A percentile compares a stretch with the other conserved stretches of the same genome.
phyloP scores from a whole-genome alignment of 2,797 vertebrate genomes.

The Poeciliopsis infans region DNA sequence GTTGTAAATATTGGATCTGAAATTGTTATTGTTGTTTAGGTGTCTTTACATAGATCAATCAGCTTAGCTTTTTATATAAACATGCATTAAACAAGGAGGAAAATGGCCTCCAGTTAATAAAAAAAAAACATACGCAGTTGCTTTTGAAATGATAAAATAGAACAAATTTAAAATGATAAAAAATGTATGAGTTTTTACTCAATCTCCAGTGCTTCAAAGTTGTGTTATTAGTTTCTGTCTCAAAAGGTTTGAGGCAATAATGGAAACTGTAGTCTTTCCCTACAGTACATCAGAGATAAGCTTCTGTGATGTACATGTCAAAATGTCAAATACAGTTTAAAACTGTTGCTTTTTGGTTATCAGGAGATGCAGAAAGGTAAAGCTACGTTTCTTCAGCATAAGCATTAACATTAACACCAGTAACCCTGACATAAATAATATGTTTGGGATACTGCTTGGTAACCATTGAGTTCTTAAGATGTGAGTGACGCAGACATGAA shows the following conservation, averaged over 20 bases:
- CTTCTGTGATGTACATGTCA: neutral
- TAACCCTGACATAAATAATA: neutral
- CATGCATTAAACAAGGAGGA: neutral
- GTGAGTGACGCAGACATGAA: neutral
- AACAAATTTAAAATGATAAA: too few relatives aligned
- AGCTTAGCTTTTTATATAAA: neutral
- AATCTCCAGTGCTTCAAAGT: neutral
- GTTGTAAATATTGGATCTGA: neutral
- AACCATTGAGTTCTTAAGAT: neutral
- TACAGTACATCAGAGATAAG: neutral
- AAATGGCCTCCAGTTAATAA: neutral
- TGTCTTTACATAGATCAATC: neutral
- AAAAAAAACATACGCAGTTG: neutral
- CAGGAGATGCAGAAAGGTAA: neutral
- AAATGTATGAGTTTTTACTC: neutral
- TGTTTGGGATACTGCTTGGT: neutral
- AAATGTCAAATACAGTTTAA: neutral
- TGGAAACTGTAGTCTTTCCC: neutral
- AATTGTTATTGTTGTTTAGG: neutral
- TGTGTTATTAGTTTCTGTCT: neutral
- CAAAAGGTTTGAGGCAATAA: neutral
- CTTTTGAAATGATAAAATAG: neutral
- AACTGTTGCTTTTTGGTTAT: neutral
- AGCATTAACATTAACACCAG: neutral
- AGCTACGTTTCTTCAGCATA: neutral